Conservation (phyloP, 1,140 invertebrate genomes). For the Drosophila tsacasi region DNA sequence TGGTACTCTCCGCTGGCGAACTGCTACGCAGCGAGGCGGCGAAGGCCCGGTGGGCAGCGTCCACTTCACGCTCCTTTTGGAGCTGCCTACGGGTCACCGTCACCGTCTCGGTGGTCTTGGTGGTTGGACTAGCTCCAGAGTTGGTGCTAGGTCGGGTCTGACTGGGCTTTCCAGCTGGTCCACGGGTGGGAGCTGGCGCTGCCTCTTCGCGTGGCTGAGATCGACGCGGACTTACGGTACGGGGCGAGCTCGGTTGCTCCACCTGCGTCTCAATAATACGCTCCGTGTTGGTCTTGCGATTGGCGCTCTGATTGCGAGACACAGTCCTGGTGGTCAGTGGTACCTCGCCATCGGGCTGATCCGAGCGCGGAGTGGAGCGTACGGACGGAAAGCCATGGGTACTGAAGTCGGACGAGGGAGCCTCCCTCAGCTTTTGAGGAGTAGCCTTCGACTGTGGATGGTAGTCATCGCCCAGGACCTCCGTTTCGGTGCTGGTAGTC, state of each 20-base stretch:
- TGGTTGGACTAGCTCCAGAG: constrained; percentile 27
- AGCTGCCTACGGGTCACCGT: constrained; percentile 73
- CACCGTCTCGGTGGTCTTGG: constrained; percentile 38
- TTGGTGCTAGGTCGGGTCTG: constrained; percentile 17
- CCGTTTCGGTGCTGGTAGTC: constrained; percentile 61
- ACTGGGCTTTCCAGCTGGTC: constrained; percentile 49
- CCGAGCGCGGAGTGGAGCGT: constrained; percentile 28
- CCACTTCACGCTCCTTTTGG: constrained; percentile 86
- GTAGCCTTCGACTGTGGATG: background rate
- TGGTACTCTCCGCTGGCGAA: constrained; percentile 76
- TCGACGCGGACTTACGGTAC: constrained; percentile 49
- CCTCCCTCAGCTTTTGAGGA: constrained; percentile 50
- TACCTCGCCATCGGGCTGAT: constrained; percentile 64
- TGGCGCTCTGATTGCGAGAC: constrained; percentile 51
- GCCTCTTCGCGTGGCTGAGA: constrained; percentile 47
- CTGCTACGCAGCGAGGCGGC: constrained; percentile 89
- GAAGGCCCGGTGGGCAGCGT: constrained; percentile 90
- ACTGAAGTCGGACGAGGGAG: constrained; percentile 51
- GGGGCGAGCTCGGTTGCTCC: constrained; percentile 31
- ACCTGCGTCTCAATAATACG: constrained; percentile 74
- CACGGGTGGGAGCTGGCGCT: constrained; percentile 44
- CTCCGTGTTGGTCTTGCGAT: constrained; percentile 66
- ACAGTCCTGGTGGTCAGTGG: constrained; percentile 43
- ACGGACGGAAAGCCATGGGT: constrained; percentile 72
- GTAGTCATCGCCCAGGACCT: constrained; percentile 37